Evolutionary conservation across 2,888 invertebrate species (phyloP).

Genomic region (Drosophila incognita): DNA sequence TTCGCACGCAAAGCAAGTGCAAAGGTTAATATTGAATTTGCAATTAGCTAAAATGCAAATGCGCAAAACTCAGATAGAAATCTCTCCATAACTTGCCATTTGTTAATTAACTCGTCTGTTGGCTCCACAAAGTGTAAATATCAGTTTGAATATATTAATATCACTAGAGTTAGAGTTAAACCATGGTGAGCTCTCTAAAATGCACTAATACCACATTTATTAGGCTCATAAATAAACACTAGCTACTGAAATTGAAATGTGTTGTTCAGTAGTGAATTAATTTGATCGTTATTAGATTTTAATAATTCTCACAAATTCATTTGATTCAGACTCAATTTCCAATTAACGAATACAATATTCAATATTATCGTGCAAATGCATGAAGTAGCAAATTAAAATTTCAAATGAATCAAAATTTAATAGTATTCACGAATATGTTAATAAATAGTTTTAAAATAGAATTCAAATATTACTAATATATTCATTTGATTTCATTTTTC

Average conservation of each 20-base stretch:
- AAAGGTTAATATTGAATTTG: slow-evolving; percentile 46
- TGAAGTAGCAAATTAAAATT: neutral
- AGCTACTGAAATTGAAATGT: neutral
- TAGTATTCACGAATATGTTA: slow-evolving; percentile 20
- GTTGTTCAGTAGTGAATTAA: neutral
- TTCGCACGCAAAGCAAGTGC: slow-evolving; percentile 27
- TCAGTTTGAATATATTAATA: neutral
- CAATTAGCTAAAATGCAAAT: slow-evolving; percentile 60
- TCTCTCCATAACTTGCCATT: slow-evolving; percentile 27
- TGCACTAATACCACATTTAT: neutral
- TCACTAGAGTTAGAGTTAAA: neutral
- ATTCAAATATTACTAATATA: slow-evolving; percentile 6
- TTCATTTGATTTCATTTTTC: slow-evolving; percentile 6
- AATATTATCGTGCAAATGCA: slow-evolving; percentile 13
- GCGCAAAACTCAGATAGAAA: slow-evolving; percentile 9
- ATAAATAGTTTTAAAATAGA: neutral
- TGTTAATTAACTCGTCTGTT: slow-evolving; percentile 1
- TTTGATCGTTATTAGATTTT: neutral
- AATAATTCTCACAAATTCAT: slow-evolving; percentile 2
- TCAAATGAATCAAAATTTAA: slow-evolving; percentile 12
- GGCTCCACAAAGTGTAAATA: neutral
- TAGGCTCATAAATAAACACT: neutral
- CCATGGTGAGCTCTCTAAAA: neutral
- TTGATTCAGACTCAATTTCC: neutral
- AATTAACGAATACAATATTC: slow-evolving; percentile 1